Percentiles rank a stretch among this genome's conserved stretches.
Conservation (phyloP, 2,113 vertebrate genomes). For the Uria lomvia region DNA sequence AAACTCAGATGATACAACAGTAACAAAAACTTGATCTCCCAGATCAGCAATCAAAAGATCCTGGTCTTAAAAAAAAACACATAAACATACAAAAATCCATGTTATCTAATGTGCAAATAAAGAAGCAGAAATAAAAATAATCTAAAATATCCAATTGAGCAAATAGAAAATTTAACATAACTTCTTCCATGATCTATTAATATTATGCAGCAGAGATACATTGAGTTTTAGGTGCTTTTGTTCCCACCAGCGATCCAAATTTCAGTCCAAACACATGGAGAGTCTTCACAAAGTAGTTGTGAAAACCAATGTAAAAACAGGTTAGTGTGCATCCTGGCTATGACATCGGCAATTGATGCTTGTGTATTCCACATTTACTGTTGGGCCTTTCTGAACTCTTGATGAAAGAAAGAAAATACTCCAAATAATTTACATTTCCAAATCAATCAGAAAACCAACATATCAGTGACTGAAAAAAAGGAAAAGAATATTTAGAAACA, state of each 20-base stretch:
- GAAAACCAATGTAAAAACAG: background rate
- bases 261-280: background rate
- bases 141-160: background rate
- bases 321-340: background rate
- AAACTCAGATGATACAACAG: background rate
- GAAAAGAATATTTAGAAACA: background rate
- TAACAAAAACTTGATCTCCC: background rate
- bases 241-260: background rate
- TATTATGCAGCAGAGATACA: background rate
- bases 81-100: background rate
- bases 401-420: background rate
- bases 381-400: background rate
- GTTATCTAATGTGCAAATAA: background rate
- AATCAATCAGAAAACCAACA: background rate
- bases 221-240: background rate
- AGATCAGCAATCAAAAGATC: background rate
- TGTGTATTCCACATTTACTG: background rate
- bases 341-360: rapidly evolving
- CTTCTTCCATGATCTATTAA: background rate
- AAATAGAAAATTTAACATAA: background rate
- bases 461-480: background rate
- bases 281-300: background rate
- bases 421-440: background rate
- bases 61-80: background rate
- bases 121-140: background rate